phyloP scores from a whole-genome alignment of 92 coral and sea anemone species.

The Actinernus sp. region DNA sequence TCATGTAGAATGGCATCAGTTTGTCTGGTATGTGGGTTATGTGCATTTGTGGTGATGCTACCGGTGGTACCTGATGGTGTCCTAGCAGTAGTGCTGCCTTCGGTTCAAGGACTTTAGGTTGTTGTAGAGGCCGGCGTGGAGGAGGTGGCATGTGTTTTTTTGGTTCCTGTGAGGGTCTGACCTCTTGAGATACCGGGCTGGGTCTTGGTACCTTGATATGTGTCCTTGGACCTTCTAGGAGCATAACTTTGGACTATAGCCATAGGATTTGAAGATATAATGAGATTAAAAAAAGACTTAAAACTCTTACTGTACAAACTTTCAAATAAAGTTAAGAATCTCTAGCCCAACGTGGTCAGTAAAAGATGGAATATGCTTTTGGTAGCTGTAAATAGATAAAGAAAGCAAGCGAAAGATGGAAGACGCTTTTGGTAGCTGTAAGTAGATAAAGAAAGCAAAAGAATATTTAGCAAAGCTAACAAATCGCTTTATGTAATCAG shows the following conservation, averaged over 20 bases:
- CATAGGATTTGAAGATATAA: too few species aligned
- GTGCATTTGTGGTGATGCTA: constrained; percentile 81
- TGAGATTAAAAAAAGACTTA: too few species aligned
- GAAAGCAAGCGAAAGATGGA: too few species aligned
- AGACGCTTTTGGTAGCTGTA: too few species aligned
- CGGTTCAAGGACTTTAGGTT: constrained; percentile 89
- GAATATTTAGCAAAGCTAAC: too few species aligned
- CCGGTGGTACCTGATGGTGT: constrained; percentile 88
- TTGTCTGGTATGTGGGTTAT: constrained; percentile 83
- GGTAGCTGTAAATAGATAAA: too few species aligned
- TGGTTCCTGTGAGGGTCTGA: constrained; percentile 45
- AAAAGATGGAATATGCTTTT: too few species aligned
- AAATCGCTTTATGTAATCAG: too few species aligned
- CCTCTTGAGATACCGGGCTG: constrained; percentile 48
- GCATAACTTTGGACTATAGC: constrained; percentile 83
- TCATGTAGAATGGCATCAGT: constrained; percentile 89
- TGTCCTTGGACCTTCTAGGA: constrained; percentile 88
- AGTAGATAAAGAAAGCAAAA: too few species aligned
- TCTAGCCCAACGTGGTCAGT: too few species aligned
- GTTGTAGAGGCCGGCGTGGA: constrained; percentile 82
- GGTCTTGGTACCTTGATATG: constrained; percentile 40
- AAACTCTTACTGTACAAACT: too few species aligned
- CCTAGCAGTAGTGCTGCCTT: constrained; percentile 92
- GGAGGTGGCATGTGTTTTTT: constrained; percentile 62
- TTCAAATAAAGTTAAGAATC: too few species aligned